A percentile compares a stretch with the other conserved stretches of the same genome.
These are phyloP conservation scores for Geotrupes spiniger DNA, from an alignment of 2,888 invertebrate species.

Conservation along the genomic window DNA sequence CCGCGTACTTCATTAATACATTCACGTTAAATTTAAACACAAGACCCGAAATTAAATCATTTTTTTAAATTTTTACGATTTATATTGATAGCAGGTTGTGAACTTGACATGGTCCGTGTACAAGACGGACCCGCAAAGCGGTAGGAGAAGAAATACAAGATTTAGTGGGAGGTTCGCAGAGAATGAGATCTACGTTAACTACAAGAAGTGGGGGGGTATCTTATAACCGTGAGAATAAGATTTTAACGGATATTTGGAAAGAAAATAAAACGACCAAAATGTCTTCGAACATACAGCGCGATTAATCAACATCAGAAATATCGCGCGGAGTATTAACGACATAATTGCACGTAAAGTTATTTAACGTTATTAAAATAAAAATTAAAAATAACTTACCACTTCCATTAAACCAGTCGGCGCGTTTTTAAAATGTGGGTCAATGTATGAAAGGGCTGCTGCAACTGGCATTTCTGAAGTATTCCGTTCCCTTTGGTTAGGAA, in stretches of 20 bases:
- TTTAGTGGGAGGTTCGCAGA: slow-evolving; percentile 18
- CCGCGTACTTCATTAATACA: too few relatives aligned
- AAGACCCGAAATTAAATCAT: too few relatives aligned
- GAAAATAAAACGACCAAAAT: too few relatives aligned
- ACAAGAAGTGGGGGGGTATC: slow-evolving; percentile 10
- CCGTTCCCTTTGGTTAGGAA: slow-evolving; percentile 30
- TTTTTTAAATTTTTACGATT: too few relatives aligned
- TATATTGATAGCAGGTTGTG: too few relatives aligned
- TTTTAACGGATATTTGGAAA: too few relatives aligned
- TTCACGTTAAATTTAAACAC: too few relatives aligned
- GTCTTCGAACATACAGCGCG: too few relatives aligned
- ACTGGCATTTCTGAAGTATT: slow-evolving; percentile 31
- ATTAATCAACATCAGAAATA: not conserved
- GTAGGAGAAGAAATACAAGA: slow-evolving; percentile 16
- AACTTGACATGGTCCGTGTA: slow-evolving; percentile 24
- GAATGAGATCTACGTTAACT: not conserved
- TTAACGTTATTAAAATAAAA: too few relatives aligned
- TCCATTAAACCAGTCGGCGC: slow-evolving; percentile 32
- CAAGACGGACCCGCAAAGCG: not conserved
- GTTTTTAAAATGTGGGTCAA: slow-evolving; percentile 31
- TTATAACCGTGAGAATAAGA: slow-evolving; percentile 16
- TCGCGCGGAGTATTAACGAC: not conserved
- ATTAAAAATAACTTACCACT: slow-evolving; percentile 29
- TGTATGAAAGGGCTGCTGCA: slow-evolving; percentile 27
- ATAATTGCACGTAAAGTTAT: too few relatives aligned